Conservation (phyloP, 2,113 vertebrate genomes). For the Bolborhynchus lineola region DNA sequence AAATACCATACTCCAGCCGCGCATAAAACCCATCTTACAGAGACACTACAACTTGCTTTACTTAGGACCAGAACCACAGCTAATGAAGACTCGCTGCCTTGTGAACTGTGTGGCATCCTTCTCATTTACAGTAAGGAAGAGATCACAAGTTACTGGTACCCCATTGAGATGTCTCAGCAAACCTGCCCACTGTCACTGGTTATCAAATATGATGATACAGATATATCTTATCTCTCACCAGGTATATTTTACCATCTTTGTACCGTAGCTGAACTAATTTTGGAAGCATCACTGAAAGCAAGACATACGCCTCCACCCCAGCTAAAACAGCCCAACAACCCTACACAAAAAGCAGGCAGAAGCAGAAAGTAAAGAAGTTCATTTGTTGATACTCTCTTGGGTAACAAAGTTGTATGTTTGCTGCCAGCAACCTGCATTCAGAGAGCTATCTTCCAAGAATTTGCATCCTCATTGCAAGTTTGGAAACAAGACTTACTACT, state of each 20-base stretch:
- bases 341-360: not conserved
- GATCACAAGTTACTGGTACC: not conserved
- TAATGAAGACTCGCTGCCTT: not conserved
- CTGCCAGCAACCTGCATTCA: not conserved
- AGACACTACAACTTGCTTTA: not conserved
- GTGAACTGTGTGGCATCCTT: not conserved
- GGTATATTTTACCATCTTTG: not conserved
- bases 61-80: not conserved
- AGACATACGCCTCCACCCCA: rapidly evolving
- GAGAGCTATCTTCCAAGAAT: not conserved
- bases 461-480: not conserved
- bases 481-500: not conserved
- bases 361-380: not conserved
- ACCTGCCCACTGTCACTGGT: not conserved
- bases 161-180: not conserved
- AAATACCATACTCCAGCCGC: not conserved
- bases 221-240: not conserved
- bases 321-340: not conserved
- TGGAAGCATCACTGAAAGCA: not conserved
- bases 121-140: not conserved
- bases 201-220: not conserved
- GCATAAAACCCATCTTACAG: not conserved
- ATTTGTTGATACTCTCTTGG: not conserved
- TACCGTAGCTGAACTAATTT: not conserved
- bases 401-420: not conserved